Conservation (phyloP, 2,113 vertebrate species). For the Hydrochoerus hydrochaeris region DNA sequence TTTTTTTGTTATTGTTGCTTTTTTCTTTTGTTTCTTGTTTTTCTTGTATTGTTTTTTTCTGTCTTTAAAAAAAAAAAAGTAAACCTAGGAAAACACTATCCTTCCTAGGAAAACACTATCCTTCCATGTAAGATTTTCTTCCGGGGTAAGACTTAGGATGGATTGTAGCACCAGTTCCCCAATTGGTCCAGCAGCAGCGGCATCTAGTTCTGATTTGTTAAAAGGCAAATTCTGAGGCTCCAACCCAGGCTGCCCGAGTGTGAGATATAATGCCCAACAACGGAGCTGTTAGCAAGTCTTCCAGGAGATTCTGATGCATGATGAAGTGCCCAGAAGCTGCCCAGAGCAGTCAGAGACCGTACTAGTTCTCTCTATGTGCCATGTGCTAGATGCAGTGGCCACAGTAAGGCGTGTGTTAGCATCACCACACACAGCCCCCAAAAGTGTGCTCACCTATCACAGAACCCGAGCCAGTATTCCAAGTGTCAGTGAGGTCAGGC, state of each 20-base stretch:
- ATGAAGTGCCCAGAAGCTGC: not conserved
- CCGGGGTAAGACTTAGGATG: not conserved
- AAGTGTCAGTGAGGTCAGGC: not conserved
- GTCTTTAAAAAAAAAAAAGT: not conserved
- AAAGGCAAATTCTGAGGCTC: not conserved
- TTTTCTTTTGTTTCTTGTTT: too few relatives aligned
- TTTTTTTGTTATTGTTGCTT: too few relatives aligned
- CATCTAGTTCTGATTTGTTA: not conserved
- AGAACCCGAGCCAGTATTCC: not conserved
- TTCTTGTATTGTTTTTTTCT: too few relatives aligned
- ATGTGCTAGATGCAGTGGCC: not conserved
- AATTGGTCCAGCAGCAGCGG: not conserved
- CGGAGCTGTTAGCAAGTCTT: not conserved
- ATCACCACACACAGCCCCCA: rapidly evolving
- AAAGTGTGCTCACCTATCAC: not conserved
- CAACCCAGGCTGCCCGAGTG: not conserved
- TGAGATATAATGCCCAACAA: not conserved
- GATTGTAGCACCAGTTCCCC: not conserved
- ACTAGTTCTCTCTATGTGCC: not conserved
- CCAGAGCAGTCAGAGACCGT: not conserved
- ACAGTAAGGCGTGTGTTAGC: not conserved
- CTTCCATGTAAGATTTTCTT: not conserved
- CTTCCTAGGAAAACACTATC: not conserved
- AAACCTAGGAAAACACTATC: not conserved
- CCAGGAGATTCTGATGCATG: not conserved